Percentiles rank a stretch among this genome's conserved stretches.
Conservation (phyloP, 2,888 invertebrate genomes). For the Eupithecia pulchellata region DNA sequence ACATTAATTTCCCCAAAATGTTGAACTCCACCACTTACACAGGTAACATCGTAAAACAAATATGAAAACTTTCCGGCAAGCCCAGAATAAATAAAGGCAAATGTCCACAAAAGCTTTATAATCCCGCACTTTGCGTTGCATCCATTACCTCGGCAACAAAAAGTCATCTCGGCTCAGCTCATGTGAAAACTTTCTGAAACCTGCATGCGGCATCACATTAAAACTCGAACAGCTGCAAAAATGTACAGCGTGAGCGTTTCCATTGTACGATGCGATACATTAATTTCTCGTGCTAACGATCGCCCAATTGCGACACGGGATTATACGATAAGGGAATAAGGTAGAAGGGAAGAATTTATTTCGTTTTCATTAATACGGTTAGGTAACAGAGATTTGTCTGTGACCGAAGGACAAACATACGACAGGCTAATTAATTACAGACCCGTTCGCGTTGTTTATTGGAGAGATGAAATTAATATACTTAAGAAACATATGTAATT, state of each 20-base stretch:
- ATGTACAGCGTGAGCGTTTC: slow-evolving; percentile 16
- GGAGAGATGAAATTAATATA: too few relatives aligned
- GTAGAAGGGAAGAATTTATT: neutral
- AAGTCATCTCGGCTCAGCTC: slow-evolving; percentile 37
- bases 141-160: slow-evolving; percentile 33
- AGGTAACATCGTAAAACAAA: slow-evolving; percentile 9
- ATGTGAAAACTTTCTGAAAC: slow-evolving; percentile 35
- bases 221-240: slow-evolving; percentile 39
- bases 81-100: slow-evolving; percentile 17
- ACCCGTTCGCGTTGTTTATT: too few relatives aligned
- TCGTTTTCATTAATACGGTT: neutral
- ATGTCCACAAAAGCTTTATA: slow-evolving; percentile 22
- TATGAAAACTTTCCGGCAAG: slow-evolving; percentile 12
- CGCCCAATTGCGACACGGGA: neutral
- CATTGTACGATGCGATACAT: slow-evolving; percentile 14
- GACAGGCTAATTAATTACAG: too few relatives aligned
- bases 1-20: neutral
- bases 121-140: slow-evolving; percentile 31
- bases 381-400: neutral
- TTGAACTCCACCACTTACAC: neutral
- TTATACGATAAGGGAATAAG: neutral
- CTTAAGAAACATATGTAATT: too few relatives aligned
- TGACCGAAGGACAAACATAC: too few relatives aligned
- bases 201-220: slow-evolving; percentile 38
- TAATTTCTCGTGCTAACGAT: neutral